Base-by-base conservation (phyloP, 2,797 vertebrate species). In the Zenarchopterus dispar region DNA sequence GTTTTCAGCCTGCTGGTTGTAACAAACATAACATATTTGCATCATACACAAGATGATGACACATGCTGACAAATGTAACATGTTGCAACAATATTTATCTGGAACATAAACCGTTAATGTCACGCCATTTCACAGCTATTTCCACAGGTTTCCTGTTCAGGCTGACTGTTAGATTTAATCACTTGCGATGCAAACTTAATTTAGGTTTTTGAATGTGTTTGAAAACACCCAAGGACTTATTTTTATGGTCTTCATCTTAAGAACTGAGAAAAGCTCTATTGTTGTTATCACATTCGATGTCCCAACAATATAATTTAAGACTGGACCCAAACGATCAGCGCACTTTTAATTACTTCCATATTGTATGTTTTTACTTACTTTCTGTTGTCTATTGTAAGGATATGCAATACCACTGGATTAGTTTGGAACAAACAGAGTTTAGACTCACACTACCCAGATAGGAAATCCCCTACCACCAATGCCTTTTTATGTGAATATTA, bases 41-140 rank as follows among this genome's bases (percentile, higher is more conserved):
- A 54, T 84, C 85, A 85, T 69, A 19, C 13, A 39, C 8, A 26
- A 4, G 56, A 72, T 82, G 85, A 90, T 71, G 84, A 85, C 68
- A 88, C 82, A 75, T 15, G 43, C 36, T 47, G 62, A 53, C 39
- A 73, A 71, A 78, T 67, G 60, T 82, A 67, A 28, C 23, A 66
- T 18, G 21, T 36, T 3, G 13, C 53, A 55, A 75, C 3, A 15
- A 24, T 59, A 39, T 54, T 54, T 45, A 65, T 55, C 21, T 22
- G 11, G 6, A 23, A 33, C 10, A 58, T 64, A 67, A 56, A 45
- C 18, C 57, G 26, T 23, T 41, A 22, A 31, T 49, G 48, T 39
- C 36, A 39, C 16, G 3, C 36, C 31, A 39, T 8, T 43, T 57
- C 9, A 39, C 11, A 3, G 15, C 10, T 31, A 4, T 23, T 8